A percentile compares a stretch with the other conserved stretches of the same genome.
Conservation (phyloP, 37 sponge, comb jelly and placozoan genomes). For the Hexactinellida sp. region DNA sequence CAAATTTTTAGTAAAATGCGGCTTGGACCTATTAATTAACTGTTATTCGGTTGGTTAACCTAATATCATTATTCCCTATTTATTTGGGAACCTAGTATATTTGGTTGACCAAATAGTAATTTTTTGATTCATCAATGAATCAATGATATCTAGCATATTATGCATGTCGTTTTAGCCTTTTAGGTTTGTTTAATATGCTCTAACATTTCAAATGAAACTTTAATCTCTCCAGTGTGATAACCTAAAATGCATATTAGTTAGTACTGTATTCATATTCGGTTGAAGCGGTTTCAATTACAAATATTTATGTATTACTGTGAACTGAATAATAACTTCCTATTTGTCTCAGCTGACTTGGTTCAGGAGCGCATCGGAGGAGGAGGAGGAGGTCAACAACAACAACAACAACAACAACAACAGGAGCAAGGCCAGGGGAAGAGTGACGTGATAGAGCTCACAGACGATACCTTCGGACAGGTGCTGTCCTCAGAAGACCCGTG, state of each 20-base stretch:
- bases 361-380: constrained; percentile 25
- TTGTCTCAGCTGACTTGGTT: not conserved
- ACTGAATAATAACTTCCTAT: too few species aligned
- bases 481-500: constrained; percentile 67
- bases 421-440: not conserved
- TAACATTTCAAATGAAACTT: too few species aligned
- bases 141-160: too few species aligned
- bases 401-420: not conserved
- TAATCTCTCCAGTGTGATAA: too few species aligned
- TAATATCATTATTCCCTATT: not conserved
- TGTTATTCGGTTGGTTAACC: not conserved
- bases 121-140: not conserved
- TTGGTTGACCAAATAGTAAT: not conserved
- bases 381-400: constrained; percentile 23
- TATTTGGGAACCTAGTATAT: not conserved
- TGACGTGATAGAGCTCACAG: constrained; percentile 81
- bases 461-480: constrained; percentile 77
- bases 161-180: too few species aligned
- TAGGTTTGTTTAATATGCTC: too few species aligned
- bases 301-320: too few species aligned
- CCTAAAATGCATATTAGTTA: too few species aligned
- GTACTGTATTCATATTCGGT: too few species aligned
- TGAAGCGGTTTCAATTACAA: too few species aligned
- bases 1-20: too few species aligned
- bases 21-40: too few species aligned